These are phyloP conservation scores for Cyprinus carpio DNA, from an alignment of 2,113 vertebrate genomes.

Conservation along the genomic window DNA sequence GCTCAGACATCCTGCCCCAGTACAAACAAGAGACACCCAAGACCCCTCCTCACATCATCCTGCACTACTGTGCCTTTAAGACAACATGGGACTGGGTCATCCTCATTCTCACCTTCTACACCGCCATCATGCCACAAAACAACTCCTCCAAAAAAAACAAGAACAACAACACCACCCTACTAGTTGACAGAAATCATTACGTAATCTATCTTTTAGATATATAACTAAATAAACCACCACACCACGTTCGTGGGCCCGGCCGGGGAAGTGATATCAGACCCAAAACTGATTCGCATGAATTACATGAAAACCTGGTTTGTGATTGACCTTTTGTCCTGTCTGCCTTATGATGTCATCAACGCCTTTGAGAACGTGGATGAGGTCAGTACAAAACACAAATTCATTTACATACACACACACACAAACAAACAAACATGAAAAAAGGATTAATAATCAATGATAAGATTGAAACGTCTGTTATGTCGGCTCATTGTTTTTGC, in stretches of 20 bases:
- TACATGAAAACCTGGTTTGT: slow-evolving; percentile 99
- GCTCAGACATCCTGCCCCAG: slow-evolving; percentile 96
- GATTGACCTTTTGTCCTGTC: slow-evolving; percentile 96
- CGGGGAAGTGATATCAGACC: slow-evolving; percentile 97
- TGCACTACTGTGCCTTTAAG: slow-evolving; percentile 99
- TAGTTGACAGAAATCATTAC: slow-evolving; percentile 98
- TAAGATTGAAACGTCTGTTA: not conserved
- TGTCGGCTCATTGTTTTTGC: not conserved
- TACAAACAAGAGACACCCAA: slow-evolving; percentile 99
- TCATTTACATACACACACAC: not conserved
- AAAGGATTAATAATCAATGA: not conserved
- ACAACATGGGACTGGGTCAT: slow-evolving; percentile 99
- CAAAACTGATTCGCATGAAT: slow-evolving; percentile 98
- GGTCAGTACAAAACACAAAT: slow-evolving; percentile 77
- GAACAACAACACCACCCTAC: slow-evolving; percentile 98
- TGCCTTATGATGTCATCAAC: slow-evolving; percentile 99
- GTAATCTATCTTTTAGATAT: slow-evolving; percentile 99
- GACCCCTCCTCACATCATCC: slow-evolving; percentile 97
- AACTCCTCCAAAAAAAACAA: slow-evolving; percentile 99
- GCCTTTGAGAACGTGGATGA: slow-evolving; percentile 99
- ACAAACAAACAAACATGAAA: not conserved
- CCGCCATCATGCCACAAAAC: slow-evolving; percentile 98
- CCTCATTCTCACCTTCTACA: slow-evolving; percentile 99
- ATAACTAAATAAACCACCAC: slow-evolving; percentile 96
- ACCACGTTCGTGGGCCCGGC: slow-evolving; percentile 98